Evolutionary conservation across 2,797 vertebrate species (phyloP), one percentile per base, ranked within the genome.

Genomic region (Oreortyx pictus): DNA sequence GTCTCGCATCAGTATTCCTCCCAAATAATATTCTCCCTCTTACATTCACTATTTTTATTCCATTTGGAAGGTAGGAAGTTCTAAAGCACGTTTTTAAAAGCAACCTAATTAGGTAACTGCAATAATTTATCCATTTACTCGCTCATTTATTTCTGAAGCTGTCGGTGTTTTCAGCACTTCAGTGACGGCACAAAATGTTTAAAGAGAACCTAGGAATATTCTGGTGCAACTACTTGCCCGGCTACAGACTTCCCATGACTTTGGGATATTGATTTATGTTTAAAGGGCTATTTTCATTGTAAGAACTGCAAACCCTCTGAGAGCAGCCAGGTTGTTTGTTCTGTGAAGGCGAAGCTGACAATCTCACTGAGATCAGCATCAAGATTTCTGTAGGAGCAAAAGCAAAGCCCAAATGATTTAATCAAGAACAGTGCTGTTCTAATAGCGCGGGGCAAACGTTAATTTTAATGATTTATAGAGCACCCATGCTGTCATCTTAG

Each of bases 391-490:
- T 16, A 31, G 41, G n/a, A 78, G 60, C 0, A 0, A 88, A 57
- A 94, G 47, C 76, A 83, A 54, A 93, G 60, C 44, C 43, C 70
- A 81, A 8, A 37, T 1, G 1, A 88, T 85, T 88, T 75, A 80
- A 86, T 70, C 84, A 79, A 73, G 50, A 92, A n/a, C 19, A 54
- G 43, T 17, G 11, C 43, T 88, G 57, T 60, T 83, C 52, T 11
- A 88, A 87, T 52, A 82, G 46, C n/a, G 24, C 27, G 70, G 59
- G 35, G 64, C 6, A 86, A 85, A 83, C 79, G 79, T 92, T 83
- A 24, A 86, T 94, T 92, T 89, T 31, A 57, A 33, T 94, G 76
- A 94, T 93, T 88, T 70, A 94, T 88, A 61, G 59, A 76, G 47
- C 47, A 81, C 23, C 71, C 67, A 17, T 24, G 37, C 70, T 78